phyloP scores from a whole-genome alignment of 2,888 invertebrate species.

The Autographa gamma region DNA sequence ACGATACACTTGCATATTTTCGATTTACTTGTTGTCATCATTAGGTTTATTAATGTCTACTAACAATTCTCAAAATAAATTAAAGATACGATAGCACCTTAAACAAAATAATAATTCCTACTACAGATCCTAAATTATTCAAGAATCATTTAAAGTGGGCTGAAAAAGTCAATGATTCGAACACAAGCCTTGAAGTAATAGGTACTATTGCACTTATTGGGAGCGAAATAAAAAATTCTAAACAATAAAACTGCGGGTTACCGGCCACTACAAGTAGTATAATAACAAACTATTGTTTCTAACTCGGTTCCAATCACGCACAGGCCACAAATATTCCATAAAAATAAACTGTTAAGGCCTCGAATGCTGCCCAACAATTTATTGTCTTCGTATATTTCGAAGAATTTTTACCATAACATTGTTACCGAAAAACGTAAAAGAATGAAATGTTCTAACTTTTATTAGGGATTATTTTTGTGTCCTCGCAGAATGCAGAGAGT shows the following conservation, averaged over 20 bases:
- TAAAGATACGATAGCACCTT: too few species aligned
- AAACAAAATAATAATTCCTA: not conserved
- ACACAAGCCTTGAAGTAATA: conserved; percentile 61
- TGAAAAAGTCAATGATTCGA: conserved; percentile 59
- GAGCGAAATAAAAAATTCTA: conserved; percentile 51
- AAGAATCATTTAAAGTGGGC: conserved; percentile 23
- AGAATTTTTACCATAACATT: conserved; percentile 38
- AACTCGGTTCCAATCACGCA: conserved; percentile 46
- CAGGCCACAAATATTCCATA: conserved; percentile 29
- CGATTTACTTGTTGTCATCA: conserved; percentile 5
- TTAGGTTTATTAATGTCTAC: not conserved
- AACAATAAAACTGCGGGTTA: conserved; percentile 50
- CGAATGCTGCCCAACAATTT: conserved; percentile 52
- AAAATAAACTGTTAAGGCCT: conserved; percentile 45
- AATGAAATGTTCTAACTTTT: conserved; percentile 17
- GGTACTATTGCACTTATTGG: conserved; percentile 36
- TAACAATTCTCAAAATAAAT: too few species aligned
- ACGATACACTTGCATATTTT: conserved; percentile 14
- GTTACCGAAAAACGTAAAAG: conserved; percentile 28
- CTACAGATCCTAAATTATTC: not conserved
- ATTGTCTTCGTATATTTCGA: conserved; percentile 43
- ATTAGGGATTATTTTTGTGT: conserved; percentile 30
- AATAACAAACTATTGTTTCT: conserved; percentile 58
- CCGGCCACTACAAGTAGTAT: conserved; percentile 42
- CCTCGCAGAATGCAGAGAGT: conserved; percentile 22